phyloP scores from a whole-genome alignment of 2,888 invertebrate species.

The Lamellibrachia columna region DNA sequence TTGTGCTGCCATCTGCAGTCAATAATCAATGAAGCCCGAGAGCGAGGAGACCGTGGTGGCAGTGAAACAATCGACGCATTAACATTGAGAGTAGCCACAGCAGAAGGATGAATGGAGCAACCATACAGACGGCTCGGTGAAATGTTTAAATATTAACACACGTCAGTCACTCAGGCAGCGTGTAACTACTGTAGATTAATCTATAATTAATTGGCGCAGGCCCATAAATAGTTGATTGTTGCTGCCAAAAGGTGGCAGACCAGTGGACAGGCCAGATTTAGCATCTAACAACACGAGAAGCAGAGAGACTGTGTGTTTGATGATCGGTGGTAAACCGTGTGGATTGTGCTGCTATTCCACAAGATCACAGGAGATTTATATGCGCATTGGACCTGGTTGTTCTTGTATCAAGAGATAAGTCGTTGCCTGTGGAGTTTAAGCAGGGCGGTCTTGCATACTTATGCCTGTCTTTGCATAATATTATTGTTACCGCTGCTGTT shows the following conservation, averaged over 20 bases:
- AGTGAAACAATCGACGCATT: background rate
- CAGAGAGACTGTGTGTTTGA: background rate
- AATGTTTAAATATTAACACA: constrained; percentile 12
- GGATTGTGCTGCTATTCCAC: background rate
- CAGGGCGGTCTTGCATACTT: background rate
- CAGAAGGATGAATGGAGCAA: background rate
- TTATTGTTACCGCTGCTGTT: background rate
- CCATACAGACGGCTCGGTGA: background rate
- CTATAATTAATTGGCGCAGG: constrained; percentile 6
- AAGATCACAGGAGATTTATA: background rate
- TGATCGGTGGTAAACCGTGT: background rate
- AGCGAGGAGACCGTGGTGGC: background rate
- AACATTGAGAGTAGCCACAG: background rate
- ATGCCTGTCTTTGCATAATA: background rate
- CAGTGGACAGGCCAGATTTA: background rate
- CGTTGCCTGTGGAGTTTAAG: background rate
- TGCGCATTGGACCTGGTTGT: background rate
- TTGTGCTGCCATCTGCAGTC: background rate
- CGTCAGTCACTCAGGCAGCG: background rate
- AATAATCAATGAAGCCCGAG: background rate
- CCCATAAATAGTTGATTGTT: constrained; percentile 16
- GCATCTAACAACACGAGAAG: background rate
- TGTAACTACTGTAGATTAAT: background rate
- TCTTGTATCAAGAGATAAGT: background rate
- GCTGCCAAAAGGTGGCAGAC: background rate